These are phyloP conservation scores for Leucosticte australis DNA, from an alignment of 2,113 vertebrate species.

Conservation along the genomic window DNA sequence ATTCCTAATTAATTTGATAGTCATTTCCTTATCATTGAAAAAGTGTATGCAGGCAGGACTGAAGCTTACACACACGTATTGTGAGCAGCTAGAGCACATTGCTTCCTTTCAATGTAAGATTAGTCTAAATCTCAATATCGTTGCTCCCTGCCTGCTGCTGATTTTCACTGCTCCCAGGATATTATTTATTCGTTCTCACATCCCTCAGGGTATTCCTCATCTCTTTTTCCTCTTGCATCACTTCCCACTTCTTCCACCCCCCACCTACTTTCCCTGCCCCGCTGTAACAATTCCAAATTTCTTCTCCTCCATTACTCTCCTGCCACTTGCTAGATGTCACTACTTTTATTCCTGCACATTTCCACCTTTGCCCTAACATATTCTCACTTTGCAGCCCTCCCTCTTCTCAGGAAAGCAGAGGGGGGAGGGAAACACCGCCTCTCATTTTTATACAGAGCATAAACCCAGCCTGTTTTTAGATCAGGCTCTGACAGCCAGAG, in stretches of 20 bases:
- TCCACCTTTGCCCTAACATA: not conserved
- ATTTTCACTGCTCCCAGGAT: not conserved
- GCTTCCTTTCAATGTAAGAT: not conserved
- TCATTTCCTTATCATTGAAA: not conserved
- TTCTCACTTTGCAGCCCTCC: not conserved
- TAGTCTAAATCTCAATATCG: not conserved
- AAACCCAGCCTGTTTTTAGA: constrained; percentile 14
- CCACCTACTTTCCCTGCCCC: not conserved
- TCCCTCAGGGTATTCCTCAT: not conserved
- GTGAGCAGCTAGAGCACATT: not conserved
- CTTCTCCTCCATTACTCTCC: not conserved
- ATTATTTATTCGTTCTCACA: not conserved
- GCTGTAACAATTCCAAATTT: not conserved
- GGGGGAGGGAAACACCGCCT: not conserved
- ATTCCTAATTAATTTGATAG: constrained; percentile 12
- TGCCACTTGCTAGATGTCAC: not conserved
- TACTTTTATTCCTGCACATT: not conserved
- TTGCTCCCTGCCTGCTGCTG: not conserved
- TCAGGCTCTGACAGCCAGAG: not conserved
- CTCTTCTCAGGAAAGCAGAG: not conserved
- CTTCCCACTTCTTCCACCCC: not conserved
- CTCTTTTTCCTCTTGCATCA: not conserved
- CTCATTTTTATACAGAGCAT: not conserved
- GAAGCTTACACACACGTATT: not conserved
- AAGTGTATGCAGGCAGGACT: not conserved